Evolutionary conservation across 1,140 invertebrate genomes (phyloP), one percentile per base, ranked within the genome.

Genomic region (Acromyrmex echinatior): DNA sequence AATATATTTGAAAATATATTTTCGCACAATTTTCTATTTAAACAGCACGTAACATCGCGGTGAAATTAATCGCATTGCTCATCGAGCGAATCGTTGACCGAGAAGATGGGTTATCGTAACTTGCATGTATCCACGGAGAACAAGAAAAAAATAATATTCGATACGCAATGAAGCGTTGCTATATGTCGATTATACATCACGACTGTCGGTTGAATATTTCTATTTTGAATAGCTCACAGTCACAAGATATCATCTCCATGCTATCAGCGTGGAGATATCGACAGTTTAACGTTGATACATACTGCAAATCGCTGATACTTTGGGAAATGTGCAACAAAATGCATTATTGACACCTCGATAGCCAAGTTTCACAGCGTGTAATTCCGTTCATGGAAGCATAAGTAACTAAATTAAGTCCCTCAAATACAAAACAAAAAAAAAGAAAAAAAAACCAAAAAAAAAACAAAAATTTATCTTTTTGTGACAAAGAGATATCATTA

Each of bases 61-160:
- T 49, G 45, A 53, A 76, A 28, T 74, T 71, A 87, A 79, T 81
- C 66, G 70, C 68, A 56, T 66, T 80, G 45, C 62, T 77, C 73
- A 85, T 89, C 86, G 87, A 89, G 86, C 86, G 78, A 88, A 84
- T 80, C 60, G 58, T n/a, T 89, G 81, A 89, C 89, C 87, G 62
- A 87, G 71, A 87, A 58, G 39, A 62, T 45, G 62, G 63, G 31
- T 80, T 68, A 68, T 63, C 68, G 16, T 81, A 21, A 9, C 31
- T 62, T 49, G 76, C 7, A 49, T 60, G n/a, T 31, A 62, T 14
- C n/a, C 18, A 49, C 1, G n/a, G 18, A 84, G 60, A 84, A 73
- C 25, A 49, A 35, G 18, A 73, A 60, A 74, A 81, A 31, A 31
- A 31, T 70, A 81, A 53, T 21, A 62, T 31, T 49, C 25, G 45